These are phyloP conservation scores for Leptura quadrifasciata DNA, from an alignment of 2,888 invertebrate genomes.

Conservation along the genomic window DNA sequence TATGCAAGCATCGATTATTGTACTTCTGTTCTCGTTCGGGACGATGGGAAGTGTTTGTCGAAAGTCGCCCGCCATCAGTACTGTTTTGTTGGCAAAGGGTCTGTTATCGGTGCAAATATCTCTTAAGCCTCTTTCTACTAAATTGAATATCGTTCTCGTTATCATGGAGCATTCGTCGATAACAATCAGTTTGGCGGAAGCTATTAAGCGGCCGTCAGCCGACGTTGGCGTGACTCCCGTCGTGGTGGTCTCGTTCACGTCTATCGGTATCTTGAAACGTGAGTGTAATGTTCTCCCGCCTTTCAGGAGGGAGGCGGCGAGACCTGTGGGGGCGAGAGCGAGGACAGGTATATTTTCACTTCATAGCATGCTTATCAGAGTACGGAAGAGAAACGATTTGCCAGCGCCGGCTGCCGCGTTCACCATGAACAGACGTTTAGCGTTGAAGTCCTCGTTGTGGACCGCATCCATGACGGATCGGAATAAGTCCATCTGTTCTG, in stretches of 20 bases:
- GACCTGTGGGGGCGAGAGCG: background rate
- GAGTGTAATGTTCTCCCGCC: slow-evolving; percentile 25
- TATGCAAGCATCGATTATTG: slow-evolving; percentile 42
- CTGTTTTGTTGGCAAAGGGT: slow-evolving; percentile 39
- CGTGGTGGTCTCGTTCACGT: slow-evolving; percentile 10
- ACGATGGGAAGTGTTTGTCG: slow-evolving; percentile 47
- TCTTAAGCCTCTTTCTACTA: slow-evolving; percentile 14
- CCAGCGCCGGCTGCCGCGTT: background rate
- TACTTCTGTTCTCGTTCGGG: slow-evolving; percentile 36
- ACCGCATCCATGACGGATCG: background rate
- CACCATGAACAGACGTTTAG: background rate
- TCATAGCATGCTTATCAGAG: background rate
- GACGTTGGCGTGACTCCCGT: background rate
- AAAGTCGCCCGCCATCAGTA: slow-evolving; percentile 44
- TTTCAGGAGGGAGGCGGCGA: slow-evolving; percentile 7
- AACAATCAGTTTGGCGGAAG: background rate
- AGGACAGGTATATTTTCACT: background rate
- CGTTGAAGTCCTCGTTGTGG: background rate
- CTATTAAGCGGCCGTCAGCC: background rate
- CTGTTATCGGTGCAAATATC: slow-evolving; percentile 7
- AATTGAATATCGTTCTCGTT: background rate
- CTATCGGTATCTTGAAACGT: background rate
- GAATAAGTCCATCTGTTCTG: background rate
- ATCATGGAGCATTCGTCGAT: slow-evolving; percentile 28
- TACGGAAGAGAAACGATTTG: slow-evolving; percentile 12